Percentiles rank a stretch among this genome's conserved stretches.
Evolutionary conservation across 2,888 invertebrate genomes (phyloP).

Genomic region (Prostheceraeus crozeri): DNA sequence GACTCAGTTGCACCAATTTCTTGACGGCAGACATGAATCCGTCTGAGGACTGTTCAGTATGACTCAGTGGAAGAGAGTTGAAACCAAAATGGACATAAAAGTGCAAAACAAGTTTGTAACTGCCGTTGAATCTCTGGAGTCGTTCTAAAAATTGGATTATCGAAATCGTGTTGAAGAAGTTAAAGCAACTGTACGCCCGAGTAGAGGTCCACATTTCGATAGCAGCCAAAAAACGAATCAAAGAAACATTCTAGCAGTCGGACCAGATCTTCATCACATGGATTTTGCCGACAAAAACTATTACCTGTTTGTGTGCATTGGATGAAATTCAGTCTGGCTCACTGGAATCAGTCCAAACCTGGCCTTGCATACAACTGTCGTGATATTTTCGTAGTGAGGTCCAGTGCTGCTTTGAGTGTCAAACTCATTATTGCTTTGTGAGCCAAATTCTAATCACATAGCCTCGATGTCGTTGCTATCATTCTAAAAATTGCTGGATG

Average conservation of each 20-base stretch:
- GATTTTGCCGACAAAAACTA: conserved; percentile 7
- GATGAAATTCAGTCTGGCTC: conserved; percentile 18
- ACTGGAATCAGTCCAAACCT: conserved; percentile 22
- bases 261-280: conserved; percentile 32
- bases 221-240: conserved; percentile 35
- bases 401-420: not conserved
- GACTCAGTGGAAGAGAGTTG: too few species aligned
- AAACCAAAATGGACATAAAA: too few species aligned
- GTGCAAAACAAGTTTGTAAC: too few species aligned
- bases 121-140: too few species aligned
- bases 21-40: too few species aligned
- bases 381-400: conserved; percentile 13
- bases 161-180: too few species aligned
- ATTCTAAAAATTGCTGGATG: conserved; percentile 6
- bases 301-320: not conserved
- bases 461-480: conserved; percentile 15
- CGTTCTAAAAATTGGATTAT: too few species aligned
- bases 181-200: too few species aligned
- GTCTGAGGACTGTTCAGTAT: too few species aligned
- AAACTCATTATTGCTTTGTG: conserved; percentile 7
- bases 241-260: conserved; percentile 38
- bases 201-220: too few species aligned
- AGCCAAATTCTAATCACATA: conserved; percentile 22
- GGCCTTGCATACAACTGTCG: conserved; percentile 25
- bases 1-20: too few species aligned